phyloP scores from a whole-genome alignment of 2,888 invertebrate genomes.

The Pyrocoelia pectoralis region DNA sequence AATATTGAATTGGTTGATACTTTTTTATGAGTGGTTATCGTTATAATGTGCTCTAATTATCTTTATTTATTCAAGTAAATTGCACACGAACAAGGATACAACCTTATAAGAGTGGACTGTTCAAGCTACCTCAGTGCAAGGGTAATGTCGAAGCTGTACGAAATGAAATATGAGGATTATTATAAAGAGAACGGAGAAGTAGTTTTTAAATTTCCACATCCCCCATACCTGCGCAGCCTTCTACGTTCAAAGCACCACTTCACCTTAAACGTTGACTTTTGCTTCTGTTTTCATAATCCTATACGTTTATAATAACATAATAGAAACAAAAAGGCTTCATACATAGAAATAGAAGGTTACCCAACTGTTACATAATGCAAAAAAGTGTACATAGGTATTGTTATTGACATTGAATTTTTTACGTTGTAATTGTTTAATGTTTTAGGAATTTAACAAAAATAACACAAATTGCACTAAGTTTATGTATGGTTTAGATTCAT shows the following conservation, averaged over 20 bases:
- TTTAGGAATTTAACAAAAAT: too few relatives aligned
- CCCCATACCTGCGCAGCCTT: conserved; percentile 53
- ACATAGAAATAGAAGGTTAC: too few relatives aligned
- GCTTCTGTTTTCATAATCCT: too few relatives aligned
- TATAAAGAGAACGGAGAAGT: conserved; percentile 69
- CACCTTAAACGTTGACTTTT: neutral
- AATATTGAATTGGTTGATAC: too few relatives aligned
- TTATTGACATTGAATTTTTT: too few relatives aligned
- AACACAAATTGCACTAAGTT: too few relatives aligned
- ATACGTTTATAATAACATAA: neutral
- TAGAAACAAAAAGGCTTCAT: too few relatives aligned
- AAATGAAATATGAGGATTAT: conserved; percentile 70
- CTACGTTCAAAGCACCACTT: conserved; percentile 45
- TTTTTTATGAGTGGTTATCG: too few relatives aligned
- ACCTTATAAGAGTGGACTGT: conserved; percentile 75
- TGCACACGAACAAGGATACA: conserved; percentile 63
- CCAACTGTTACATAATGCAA: too few relatives aligned
- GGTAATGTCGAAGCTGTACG: conserved; percentile 73
- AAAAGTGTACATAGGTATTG: too few relatives aligned
- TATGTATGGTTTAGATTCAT: too few relatives aligned
- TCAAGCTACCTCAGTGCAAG: conserved; percentile 79
- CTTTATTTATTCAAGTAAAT: conserved; percentile 64
- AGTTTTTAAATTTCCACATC: conserved; percentile 69
- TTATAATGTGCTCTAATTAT: neutral
- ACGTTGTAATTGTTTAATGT: too few relatives aligned